phyloP scores from a whole-genome alignment of 2,113 vertebrate genomes.

The Gyps fulvus region DNA sequence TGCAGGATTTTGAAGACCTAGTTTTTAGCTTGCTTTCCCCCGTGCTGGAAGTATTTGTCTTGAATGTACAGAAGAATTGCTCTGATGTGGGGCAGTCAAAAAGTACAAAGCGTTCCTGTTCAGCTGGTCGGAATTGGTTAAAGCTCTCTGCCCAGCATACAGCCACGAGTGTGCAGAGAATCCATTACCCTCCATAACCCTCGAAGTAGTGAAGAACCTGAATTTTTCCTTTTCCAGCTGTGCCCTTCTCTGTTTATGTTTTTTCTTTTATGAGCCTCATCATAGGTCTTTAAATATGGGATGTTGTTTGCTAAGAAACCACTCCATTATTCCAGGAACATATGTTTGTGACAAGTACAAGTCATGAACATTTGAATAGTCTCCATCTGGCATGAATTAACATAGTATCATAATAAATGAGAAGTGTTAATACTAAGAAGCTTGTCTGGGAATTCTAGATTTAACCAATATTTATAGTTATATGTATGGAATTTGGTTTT shows the following conservation, averaged over 20 bases:
- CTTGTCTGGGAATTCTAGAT: background rate
- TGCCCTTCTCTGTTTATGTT: background rate
- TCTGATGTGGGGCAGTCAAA: background rate
- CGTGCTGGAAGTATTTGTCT: background rate
- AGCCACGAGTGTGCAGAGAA: background rate
- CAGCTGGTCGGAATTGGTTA: background rate
- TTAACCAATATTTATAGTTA: conserved; percentile 17
- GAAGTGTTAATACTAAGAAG: conserved; percentile 53
- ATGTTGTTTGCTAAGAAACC: conserved; percentile 58
- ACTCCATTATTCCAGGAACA: conserved; percentile 67
- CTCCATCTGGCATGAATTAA: conserved; percentile 70
- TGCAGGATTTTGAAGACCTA: background rate
- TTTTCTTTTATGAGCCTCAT: conserved; percentile 30
- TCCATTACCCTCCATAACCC: background rate
- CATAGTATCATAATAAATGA: conserved; percentile 48
- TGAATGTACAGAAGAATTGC: background rate
- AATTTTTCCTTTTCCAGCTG: conserved; percentile 24
- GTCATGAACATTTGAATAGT: conserved; percentile 65
- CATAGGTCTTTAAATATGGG: conserved; percentile 61
- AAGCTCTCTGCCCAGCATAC: background rate
- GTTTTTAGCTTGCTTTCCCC: background rate
- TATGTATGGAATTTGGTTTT: background rate
- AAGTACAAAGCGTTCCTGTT: background rate
- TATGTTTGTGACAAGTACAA: conserved; percentile 60
- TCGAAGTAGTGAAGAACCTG: background rate